Evolutionary conservation across 2,797 vertebrate species (phyloP), one percentile per base, ranked within the genome.

Genomic region (Coregonus sp.): DNA sequence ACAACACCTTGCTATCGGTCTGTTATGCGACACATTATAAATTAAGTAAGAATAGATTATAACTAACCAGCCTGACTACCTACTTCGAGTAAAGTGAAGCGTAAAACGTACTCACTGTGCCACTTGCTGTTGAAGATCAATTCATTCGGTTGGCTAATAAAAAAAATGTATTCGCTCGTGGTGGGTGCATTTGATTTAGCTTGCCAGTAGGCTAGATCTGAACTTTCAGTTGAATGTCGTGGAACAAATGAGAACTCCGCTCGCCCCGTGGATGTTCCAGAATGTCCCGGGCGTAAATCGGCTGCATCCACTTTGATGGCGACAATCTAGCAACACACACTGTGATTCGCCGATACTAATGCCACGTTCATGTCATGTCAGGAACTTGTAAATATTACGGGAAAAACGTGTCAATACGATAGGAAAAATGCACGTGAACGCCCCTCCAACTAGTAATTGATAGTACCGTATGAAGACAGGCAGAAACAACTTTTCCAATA

Each of bases 271-370:
- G 5, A 5, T 15, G 31, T 68, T 33, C 12, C 66, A 18, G 66
- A 68, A 31, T 11, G 12, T 1, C 11, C 20, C 20, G 20, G 59
- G n/a, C 1, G 59, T 68, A 37, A 68, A 68, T 68, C 15, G 15
- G 12, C 4, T 68, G 66, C 66, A 35, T 2, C 29, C 29, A 31
- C 65, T 33, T 2, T 3, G 31, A 67, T 31, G 29, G 29, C 65
- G 14, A 15, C 25, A 4, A 14, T 18, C 15, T 4, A 33, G 65
- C 29, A 52, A 37, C 15, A 3, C 72, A 70, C 25, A 20, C 59
- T 61, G n/a, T 78, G 80, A 92, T 92, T 91, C 87, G 88, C 77
- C 76, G 35, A 37, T n/a, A 7, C 15, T 1, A 29, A 20, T 52
- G 6, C 9, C 7, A 5, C 25, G 1, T 63, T 63, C 9, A 47